phyloP scores from a whole-genome alignment of 1,140 invertebrate species.

The Sycobia sp. region DNA sequence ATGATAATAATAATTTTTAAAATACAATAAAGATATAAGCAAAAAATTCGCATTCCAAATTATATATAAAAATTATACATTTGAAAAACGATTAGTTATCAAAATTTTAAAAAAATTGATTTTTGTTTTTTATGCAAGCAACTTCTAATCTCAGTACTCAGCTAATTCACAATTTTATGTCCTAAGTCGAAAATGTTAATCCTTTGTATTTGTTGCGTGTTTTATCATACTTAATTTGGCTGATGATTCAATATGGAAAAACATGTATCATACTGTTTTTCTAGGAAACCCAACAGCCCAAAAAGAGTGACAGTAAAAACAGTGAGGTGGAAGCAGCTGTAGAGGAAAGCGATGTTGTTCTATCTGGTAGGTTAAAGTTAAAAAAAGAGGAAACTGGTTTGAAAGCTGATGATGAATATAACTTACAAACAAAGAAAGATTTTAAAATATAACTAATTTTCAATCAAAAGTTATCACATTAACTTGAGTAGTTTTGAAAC shows the following conservation, averaged over 20 bases:
- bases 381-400: slow-evolving; percentile 6
- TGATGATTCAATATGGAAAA: not conserved
- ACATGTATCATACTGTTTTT: slow-evolving; percentile 11
- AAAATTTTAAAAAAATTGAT: slow-evolving; percentile 20
- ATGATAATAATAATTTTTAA: too few relatives aligned
- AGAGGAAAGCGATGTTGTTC: slow-evolving; percentile 10
- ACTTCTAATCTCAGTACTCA: slow-evolving; percentile 20
- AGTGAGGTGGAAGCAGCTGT: slow-evolving; percentile 27
- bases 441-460: not conserved
- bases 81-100: not conserved
- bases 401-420: not conserved
- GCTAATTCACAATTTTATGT: slow-evolving; percentile 18
- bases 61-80: not conserved
- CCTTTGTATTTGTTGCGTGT: slow-evolving; percentile 1
- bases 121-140: slow-evolving; percentile 17
- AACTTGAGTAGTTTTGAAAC: not conserved
- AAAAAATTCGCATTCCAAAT: slow-evolving; percentile 43
- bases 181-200: not conserved
- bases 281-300: slow-evolving; percentile 17
- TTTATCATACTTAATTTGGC: not conserved
- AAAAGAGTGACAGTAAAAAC: slow-evolving; percentile 17
- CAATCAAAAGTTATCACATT: not conserved
- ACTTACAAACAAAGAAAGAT: not conserved
- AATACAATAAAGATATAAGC: too few relatives aligned
- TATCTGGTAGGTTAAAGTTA: slow-evolving; percentile 22